These are phyloP conservation scores for Eristalis pertinax DNA, from an alignment of 2,888 invertebrate genomes.

Conservation along the genomic window DNA sequence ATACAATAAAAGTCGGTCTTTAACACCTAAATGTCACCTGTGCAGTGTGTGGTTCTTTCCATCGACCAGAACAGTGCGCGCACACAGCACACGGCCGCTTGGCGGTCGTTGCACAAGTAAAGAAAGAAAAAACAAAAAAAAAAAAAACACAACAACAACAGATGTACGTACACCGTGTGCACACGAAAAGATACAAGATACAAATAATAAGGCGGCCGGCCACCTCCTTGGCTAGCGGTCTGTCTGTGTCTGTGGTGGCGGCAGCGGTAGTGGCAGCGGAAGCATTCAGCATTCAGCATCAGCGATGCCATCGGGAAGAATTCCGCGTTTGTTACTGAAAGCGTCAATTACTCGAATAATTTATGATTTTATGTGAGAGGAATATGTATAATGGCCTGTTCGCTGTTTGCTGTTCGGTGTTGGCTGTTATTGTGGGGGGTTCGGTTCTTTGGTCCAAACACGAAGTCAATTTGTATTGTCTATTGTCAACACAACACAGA, in stretches of 20 bases:
- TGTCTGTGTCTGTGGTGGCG: constrained; percentile 29
- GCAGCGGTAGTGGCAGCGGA: not conserved
- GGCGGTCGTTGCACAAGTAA: constrained; percentile 19
- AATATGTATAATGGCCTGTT: constrained; percentile 74
- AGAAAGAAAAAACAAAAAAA: not conserved
- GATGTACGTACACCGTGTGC: constrained; percentile 62
- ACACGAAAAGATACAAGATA: constrained; percentile 66
- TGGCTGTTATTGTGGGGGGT: constrained; percentile 26
- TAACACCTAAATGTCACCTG: constrained; percentile 72
- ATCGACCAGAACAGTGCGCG: not conserved
- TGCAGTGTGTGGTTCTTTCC: constrained; percentile 56
- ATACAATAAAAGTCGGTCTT: constrained; percentile 72
- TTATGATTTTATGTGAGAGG: constrained; percentile 80
- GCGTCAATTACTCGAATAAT: constrained; percentile 80
- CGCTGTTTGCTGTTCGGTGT: constrained; percentile 40
- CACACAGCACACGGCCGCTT: constrained; percentile 2
- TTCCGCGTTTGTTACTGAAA: constrained; percentile 77
- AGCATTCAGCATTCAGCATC: constrained; percentile 3
- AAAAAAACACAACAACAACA: constrained; percentile 28
- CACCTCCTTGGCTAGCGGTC: not conserved
- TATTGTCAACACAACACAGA: constrained; percentile 69
- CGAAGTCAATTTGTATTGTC: constrained; percentile 72
- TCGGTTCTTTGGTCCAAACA: constrained; percentile 67
- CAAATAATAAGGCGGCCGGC: constrained; percentile 31
- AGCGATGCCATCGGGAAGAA: constrained; percentile 66